A percentile compares a stretch with the other conserved stretches of the same genome.
Conservation (phyloP, 2,888 invertebrate species). For the Keiferia lycopersicella region DNA sequence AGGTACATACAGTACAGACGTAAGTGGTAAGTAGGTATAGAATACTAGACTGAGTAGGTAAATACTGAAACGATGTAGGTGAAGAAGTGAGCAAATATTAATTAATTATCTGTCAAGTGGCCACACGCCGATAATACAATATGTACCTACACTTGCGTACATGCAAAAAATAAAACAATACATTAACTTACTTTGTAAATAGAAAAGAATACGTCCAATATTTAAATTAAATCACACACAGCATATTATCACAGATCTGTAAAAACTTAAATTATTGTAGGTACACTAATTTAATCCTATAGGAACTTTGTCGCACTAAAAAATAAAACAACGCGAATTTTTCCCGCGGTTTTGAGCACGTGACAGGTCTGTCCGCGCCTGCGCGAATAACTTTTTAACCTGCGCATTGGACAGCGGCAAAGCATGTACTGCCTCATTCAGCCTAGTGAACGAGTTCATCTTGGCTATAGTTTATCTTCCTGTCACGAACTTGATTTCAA, state of each 20-base stretch:
- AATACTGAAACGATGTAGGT: neutral
- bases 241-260: constrained; percentile 20
- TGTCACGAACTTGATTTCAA: constrained; percentile 49
- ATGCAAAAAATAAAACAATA: neutral
- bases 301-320: neutral
- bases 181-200: constrained; percentile 7
- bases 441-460: constrained; percentile 42
- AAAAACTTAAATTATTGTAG: neutral
- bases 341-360: constrained; percentile 42
- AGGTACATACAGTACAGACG: too few species aligned
- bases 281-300: neutral
- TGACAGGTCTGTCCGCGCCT: constrained; percentile 43
- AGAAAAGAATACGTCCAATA: neutral
- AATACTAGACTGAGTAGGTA: too few species aligned
- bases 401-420: constrained; percentile 61
- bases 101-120: neutral
- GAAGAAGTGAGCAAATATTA: neutral
- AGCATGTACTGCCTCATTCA: constrained; percentile 55
- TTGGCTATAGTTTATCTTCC: constrained; percentile 44
- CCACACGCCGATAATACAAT: neutral
- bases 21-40: too few species aligned
- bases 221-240: neutral
- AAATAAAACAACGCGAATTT: neutral
- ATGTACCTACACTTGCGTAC: too few species aligned
- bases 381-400: constrained; percentile 55